These are phyloP conservation scores for Ammospiza caudacuta DNA, from an alignment of 2,113 vertebrate species.

Conservation along the genomic window DNA sequence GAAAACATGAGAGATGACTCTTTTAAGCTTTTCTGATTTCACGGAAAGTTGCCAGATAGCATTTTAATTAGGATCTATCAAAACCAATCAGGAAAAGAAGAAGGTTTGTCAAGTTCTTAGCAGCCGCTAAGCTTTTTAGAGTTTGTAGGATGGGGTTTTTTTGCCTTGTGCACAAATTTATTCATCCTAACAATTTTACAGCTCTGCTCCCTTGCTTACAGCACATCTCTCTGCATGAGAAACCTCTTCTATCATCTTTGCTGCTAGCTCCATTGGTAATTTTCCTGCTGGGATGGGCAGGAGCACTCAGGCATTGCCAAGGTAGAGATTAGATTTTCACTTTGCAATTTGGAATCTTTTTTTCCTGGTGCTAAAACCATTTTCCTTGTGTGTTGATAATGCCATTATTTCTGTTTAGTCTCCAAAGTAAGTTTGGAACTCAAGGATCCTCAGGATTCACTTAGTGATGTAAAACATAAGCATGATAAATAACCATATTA, in stretches of 20 bases:
- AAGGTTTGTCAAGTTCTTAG: constrained; percentile 31
- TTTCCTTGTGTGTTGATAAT: not conserved
- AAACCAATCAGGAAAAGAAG: constrained; percentile 39
- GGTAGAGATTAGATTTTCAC: constrained; percentile 53
- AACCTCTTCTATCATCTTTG: constrained; percentile 60
- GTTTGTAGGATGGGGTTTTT: not conserved
- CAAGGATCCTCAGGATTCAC: not conserved
- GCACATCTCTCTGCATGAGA: constrained; percentile 62
- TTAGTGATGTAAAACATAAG: not conserved
- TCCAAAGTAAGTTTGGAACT: not conserved
- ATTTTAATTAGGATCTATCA: constrained; percentile 61
- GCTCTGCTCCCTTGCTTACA: constrained; percentile 45
- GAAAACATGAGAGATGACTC: constrained; percentile 54
- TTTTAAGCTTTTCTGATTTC: constrained; percentile 57
- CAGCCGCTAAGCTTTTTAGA: not conserved
- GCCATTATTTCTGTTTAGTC: constrained; percentile 13
- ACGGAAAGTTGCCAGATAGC: constrained; percentile 6
- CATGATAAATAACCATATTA: not conserved
- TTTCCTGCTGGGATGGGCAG: constrained; percentile 56
- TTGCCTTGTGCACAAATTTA: constrained; percentile 25
- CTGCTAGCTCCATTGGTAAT: constrained; percentile 19
- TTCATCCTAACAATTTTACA: constrained; percentile 51
- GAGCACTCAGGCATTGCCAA: constrained; percentile 28
- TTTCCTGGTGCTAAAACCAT: not conserved
- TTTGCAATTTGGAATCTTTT: not conserved